Evolutionary conservation across 2,797 vertebrate genomes (phyloP).

Genomic region (Tokudaia tokunoshimensis): DNA sequence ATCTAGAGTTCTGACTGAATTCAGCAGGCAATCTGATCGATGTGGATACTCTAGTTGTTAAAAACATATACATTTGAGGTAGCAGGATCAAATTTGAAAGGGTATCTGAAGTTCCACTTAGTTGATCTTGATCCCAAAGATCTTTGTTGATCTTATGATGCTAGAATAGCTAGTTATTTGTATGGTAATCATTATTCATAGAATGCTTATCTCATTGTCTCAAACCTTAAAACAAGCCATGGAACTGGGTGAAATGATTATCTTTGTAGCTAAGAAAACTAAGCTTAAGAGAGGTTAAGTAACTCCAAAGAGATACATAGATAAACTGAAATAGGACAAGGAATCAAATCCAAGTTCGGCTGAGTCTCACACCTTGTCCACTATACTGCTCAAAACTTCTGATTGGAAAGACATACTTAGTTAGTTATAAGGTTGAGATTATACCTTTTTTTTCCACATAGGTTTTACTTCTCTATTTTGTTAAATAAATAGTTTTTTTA

Average conservation of each 20-base stretch:
- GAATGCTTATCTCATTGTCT: slow-evolving; percentile 47
- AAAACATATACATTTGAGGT: slow-evolving; percentile 40
- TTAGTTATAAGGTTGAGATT: slow-evolving; percentile 13
- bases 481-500: neutral
- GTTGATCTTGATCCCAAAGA: slow-evolving; percentile 2
- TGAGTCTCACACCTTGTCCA: slow-evolving; percentile 30
- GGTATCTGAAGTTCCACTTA: slow-evolving; percentile 5
- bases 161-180: neutral
- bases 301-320: neutral
- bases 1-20: slow-evolving; percentile 57
- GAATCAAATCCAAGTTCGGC: slow-evolving; percentile 42
- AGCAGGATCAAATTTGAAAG: neutral
- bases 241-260: slow-evolving; percentile 33
- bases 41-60: slow-evolving; percentile 26
- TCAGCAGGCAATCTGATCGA: slow-evolving; percentile 48
- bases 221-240: slow-evolving; percentile 27
- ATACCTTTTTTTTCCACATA: neutral
- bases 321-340: neutral
- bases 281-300: slow-evolving; percentile 19
- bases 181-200: slow-evolving; percentile 3
- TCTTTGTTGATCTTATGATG: neutral
- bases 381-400: neutral
- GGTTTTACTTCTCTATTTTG: slow-evolving; percentile 30
- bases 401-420: slow-evolving; percentile 32
- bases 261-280: slow-evolving; percentile 57